Base-by-base conservation (phyloP, 2,113 vertebrate species). In the Delphinapterus leucas region DNA sequence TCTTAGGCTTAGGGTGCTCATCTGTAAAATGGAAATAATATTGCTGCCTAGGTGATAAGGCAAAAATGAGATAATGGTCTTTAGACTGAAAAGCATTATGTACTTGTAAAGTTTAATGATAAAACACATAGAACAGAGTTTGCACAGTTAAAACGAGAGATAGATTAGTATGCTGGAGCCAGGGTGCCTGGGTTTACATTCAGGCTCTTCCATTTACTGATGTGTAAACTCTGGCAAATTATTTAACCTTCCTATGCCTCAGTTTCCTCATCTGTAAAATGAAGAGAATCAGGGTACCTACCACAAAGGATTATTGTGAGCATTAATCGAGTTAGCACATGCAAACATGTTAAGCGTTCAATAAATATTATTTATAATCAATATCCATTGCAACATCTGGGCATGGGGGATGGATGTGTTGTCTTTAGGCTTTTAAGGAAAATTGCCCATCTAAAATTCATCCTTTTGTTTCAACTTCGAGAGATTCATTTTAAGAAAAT, bases 401-500 rank as follows among this genome's bases (percentile, higher is more conserved):
- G 36, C 47, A 17, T 14, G 14, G 12, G 14, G 14, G 41, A 36
- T 17, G 33, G 7, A 4, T 14, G 1, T 38, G 44, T n/a, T 44
- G 18, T 33, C 55, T 95, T 89, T 18, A n/a, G 31, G 13, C 28
- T 61, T 14, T 41, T 74, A 36, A 71, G 47, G 68, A 31, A 68
- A 90, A 90, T 53, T 61, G 28, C 23, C 12, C 47, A 71, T 44
- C 63, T 73, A 38, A 25, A 60, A 47, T 3, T 41, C n/a, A 60
- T 60, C 21, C 70, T 92, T 94, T 28, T 11, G n/a, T 44, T 12
- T 70, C 44, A 90, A 60, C 15, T n/a, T 2, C 36, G 82, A 97
- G 97, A 97, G 96, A 96, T 86, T 92, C 90, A 94, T 41, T 93
- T 98, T 97, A 91, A 98, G 98, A 97, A 58, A 86, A 94, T 25